Evolutionary conservation across 2,888 invertebrate species (phyloP), one percentile per base, ranked within the genome.

Genomic region (Dyspetes luteomarginatus): DNA sequence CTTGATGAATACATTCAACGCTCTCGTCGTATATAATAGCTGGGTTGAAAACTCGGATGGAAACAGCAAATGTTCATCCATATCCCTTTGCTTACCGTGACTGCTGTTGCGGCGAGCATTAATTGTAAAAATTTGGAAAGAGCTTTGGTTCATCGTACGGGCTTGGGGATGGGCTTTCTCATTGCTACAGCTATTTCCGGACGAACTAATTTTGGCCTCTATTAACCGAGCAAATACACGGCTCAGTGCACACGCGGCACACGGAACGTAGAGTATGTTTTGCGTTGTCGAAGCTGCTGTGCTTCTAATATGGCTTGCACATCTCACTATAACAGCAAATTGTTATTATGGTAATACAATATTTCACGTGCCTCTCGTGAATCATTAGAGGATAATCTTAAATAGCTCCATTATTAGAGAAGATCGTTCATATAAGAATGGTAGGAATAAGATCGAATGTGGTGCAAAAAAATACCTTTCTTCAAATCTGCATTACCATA

Each of bases 71-170:
- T n/a, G n/a, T n/a, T n/a, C n/a, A n/a, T n/a, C n/a, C n/a, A n/a
- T n/a, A n/a, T n/a, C n/a, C n/a, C n/a, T n/a, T n/a, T n/a, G n/a
- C n/a, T n/a, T n/a, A n/a, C n/a, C n/a, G 36, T 12, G 12, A 12
- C 12, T 36, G 12, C 9, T 36, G 7, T 55, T 52, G 56, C 62
- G 43, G 36, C 62, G 62, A 73, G 62, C 62, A 62, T 69, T 79
- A 69, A 79, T 74, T 75, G 64, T 75, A 65, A 79, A 69, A 69
- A 75, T 58, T 68, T 74, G n/a, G n/a, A n/a, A n/a, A n/a, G n/a
- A n/a, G n/a, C n/a, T n/a, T n/a, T n/a, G n/a, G n/a, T 36, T 36
- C 3, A 9, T 36, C 12, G 36, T 7, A 36, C 4, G 36, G 4
- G 2, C 36, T 36, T 36, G 17, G 15, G 17, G 3, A 48, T 48